Evolutionary conservation across 1,140 invertebrate species (phyloP).

Genomic region (Orius insidiosus): DNA sequence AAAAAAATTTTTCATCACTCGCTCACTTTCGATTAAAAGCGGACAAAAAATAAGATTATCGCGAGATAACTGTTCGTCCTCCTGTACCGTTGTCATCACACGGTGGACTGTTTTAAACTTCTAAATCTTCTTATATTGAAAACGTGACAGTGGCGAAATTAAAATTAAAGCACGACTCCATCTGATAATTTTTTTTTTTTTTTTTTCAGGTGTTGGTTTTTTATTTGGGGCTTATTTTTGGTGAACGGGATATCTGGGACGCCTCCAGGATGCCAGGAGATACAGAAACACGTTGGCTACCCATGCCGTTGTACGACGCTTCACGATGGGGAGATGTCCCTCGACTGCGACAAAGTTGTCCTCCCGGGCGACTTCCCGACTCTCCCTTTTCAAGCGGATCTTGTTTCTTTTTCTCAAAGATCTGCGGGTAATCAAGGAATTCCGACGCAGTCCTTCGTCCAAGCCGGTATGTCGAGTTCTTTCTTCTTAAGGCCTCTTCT

Average conservation of each 20-base stretch:
- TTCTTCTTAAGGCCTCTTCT: background rate
- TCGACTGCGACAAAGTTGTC: constrained; percentile 70
- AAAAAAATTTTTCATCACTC: too few relatives aligned
- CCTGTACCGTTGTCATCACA: background rate
- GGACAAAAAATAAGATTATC: background rate
- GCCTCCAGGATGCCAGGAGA: constrained; percentile 15
- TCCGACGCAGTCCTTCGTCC: constrained; percentile 41
- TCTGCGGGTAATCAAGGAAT: constrained; percentile 60
- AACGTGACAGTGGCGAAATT: too few relatives aligned
- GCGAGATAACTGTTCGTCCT: background rate
- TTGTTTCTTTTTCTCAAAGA: constrained; percentile 56
- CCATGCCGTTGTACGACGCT: constrained; percentile 19
- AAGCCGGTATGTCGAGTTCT: constrained; percentile 23
- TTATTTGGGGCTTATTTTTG: background rate
- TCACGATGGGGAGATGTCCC: constrained; percentile 19
- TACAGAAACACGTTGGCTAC: constrained; percentile 17
- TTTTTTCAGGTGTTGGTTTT: background rate
- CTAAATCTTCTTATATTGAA: too few relatives aligned
- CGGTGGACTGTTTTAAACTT: too few relatives aligned
- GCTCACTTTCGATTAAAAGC: too few relatives aligned
- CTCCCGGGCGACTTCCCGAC: constrained; percentile 56
- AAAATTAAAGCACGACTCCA: background rate
- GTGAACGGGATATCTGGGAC: background rate
- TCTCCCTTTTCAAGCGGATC: constrained; percentile 51
- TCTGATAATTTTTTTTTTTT: background rate